Evolutionary conservation across 2,113 vertebrate species (phyloP).

Genomic region (Gadus macrocephalus): DNA sequence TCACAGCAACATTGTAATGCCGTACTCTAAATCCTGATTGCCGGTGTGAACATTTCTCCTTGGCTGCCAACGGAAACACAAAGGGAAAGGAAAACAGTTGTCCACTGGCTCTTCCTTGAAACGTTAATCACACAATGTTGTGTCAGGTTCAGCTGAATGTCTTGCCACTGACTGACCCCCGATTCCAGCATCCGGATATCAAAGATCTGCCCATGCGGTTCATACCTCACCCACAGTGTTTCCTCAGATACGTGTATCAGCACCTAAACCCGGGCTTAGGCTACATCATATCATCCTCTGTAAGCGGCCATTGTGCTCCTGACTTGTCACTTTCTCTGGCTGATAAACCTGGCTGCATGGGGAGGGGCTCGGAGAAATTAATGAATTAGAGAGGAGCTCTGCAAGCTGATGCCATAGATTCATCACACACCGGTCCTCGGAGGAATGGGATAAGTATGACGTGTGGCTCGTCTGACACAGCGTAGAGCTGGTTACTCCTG

Average conservation of each 20-base stretch:
- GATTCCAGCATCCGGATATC: constrained; percentile 40
- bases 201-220: constrained; percentile 5
- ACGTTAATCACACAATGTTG: too few species aligned
- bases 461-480: background rate
- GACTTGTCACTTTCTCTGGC: constrained; percentile 44
- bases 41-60: constrained; percentile 34
- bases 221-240: background rate
- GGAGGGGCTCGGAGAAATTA: constrained; percentile 27
- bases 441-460: constrained; percentile 1
- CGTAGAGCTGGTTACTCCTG: too few species aligned
- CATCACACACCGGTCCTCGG: constrained; percentile 41
- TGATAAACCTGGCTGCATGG: constrained; percentile 50
- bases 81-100: too few species aligned
- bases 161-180: background rate
- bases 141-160: constrained; percentile 40
- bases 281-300: constrained; percentile 56
- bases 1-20: constrained; percentile 36
- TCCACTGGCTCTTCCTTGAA: too few species aligned
- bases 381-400: constrained; percentile 40
- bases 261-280: constrained; percentile 31
- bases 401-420: constrained; percentile 43
- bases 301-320: constrained; percentile 50
- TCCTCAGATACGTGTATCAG: constrained; percentile 44
- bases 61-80: constrained; percentile 22
- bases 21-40: constrained; percentile 34